Base-by-base conservation (phyloP, 2,113 vertebrate species). In the Ctenomys sociabilis region DNA sequence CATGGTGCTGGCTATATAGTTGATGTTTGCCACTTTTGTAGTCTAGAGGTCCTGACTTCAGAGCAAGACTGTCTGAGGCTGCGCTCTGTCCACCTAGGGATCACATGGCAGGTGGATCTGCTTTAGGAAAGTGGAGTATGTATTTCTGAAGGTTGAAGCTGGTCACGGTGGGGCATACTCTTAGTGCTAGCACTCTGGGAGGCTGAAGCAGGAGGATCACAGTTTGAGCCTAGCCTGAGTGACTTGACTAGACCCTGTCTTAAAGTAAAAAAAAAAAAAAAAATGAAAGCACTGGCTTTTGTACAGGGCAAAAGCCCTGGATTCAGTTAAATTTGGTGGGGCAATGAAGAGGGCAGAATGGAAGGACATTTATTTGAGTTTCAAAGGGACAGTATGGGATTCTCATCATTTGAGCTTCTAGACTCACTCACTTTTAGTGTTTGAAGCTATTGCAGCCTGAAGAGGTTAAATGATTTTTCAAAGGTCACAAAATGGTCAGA, bases 71-170 rank as follows among this genome's bases (percentile, higher is more conserved):
- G 57, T 83, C 63, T 40, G 61, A 54, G 68, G 57, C 63, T 43
- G 12, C 57, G 73, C 9, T 94, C 77, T 52, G n/a, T 77, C 64
- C 63, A 49, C 59, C n/a, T 24, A 78, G 72, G 49, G 59, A 32
- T 66, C 70, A 63, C 59, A 14, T 78, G 88, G 91, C 35, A 68
- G 93, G 72, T 84, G 81, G 13, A 32, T 66, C 49, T 78, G 14
- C 63, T 92, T 94, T 92, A 64, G 93, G 82, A 26, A 95, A 90
- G 82, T 35, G 66, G 72, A n/a, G 59, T 45, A 0, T 94, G 13
- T 70, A 40, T 85, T 90, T 70, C 3, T 2, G 52, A 88, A 40
- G 70, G 77, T 75, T 66, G 57, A 75, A 91, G 28, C 45, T 81
- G 87, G 45, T 64, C 37, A 43, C 61, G 80, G 59, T 57, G 30